Evolutionary conservation across 2,888 invertebrate genomes (phyloP), one percentile per base, ranked within the genome.

Genomic region (Drosophila koepferae): DNA sequence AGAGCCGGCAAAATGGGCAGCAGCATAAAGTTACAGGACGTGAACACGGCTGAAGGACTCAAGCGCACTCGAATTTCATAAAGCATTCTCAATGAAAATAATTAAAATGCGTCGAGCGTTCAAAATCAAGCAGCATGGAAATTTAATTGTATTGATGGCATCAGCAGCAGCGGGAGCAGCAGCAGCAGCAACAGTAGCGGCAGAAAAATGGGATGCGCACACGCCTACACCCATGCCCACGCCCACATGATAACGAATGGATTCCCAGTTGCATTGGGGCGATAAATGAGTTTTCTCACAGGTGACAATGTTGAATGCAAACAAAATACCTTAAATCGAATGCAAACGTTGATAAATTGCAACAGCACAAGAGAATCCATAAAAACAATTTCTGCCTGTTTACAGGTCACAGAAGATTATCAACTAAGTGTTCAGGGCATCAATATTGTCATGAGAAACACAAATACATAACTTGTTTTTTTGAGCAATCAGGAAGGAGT

Each of bases 111-210:
- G 88, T 77, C 82, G 77, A 74, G 68, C 85, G 87, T 89, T 87
- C 78, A 85, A 85, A 85, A 85, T 85, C 85, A 85, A 86, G 89
- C 89, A 80, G 85, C 85, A 77, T 89, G 89, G 82, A 85, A 89
- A 85, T 85, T 85, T 89, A 85, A 85, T 85, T 85, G 85, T 85
- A 87, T 86, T 81, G 85, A 89, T 72, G 77, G 80, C 43, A 62
- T 55, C 36, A 49, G 44, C 44, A 53, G 53, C 53, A 53, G 23
- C 36, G 63, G 41, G 41, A 28, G 10, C n/a, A 28, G 46, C 43
- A 18, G 46, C 43, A 18, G n/a, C 43, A 18, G 43, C 10, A 18
- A 9, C 18, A 43, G 20, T 6, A 8, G 40, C 16, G 48, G 7
- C 10, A 31, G 31, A 44, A 54, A 28, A 18, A 5, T 2, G 9